Base-by-base conservation (phyloP, 2,797 vertebrate genomes). In the Novumbra hubbsi region DNA sequence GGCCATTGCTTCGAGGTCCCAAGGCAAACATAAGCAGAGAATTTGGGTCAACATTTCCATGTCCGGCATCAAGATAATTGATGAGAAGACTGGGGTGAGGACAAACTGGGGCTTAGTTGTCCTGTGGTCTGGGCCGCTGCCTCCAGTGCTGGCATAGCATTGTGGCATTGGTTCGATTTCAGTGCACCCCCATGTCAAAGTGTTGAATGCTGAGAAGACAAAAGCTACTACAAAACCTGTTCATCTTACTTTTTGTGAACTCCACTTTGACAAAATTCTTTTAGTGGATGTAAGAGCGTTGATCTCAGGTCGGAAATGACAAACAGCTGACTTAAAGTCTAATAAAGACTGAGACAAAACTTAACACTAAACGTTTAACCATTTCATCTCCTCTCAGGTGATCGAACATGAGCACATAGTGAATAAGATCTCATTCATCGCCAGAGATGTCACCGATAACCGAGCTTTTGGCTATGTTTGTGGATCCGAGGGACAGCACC, bases 351-450 rank as follows among this genome's bases (percentile, higher is more conserved):
- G 32, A 21, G 12, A 60, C n/a, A 5, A 57, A 1, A 24, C 4
- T 62, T n/a, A n/a, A n/a, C n/a, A n/a, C n/a, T n/a, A n/a, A n/a
- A n/a, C n/a, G 4, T 62, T 24, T 62, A 16, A 41, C 32, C 67
- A 1, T n/a, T 68, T 73, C 72, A 67, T 19, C 50, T 27, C 12
- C 8, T n/a, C 8, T 38, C 82, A 99, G 97, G 96, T 98, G 72
- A 99, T 99, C 62, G 98, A 99, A 45, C 96, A 99, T 3, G 98
- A 99, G 74, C 97, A 99, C 72, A 85, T 89, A 16, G 97, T 99
- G 78, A 98, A 96, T 85, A 99, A 95, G 89, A 96, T 99, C 87
- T 99, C 98, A 77, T 99, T 99, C 87, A 99, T 99, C 77, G 98
- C 98, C 83, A 95, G 96, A 48, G 98, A 99, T 76, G 96, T 99